Conservation (phyloP, 1,140 invertebrate genomes). For the Ctenoplectra terminalis region DNA sequence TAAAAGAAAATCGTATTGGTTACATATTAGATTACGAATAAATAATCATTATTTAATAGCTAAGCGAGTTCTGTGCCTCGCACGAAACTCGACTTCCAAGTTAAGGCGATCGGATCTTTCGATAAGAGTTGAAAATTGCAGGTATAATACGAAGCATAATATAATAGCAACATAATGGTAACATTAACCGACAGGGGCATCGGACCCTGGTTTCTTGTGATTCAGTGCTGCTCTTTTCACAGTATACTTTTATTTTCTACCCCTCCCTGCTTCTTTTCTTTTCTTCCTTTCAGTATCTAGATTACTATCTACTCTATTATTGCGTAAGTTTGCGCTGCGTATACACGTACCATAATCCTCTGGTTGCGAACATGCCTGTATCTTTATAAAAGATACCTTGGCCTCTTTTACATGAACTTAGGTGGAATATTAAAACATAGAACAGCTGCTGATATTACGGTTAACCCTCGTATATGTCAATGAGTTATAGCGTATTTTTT, state of each 20-base stretch:
- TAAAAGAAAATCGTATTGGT: no score
- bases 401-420: not conserved
- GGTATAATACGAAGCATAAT: constrained; percentile 76
- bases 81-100: constrained; percentile 42
- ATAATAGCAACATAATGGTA: constrained; percentile 79
- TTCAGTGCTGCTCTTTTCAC: constrained; percentile 79
- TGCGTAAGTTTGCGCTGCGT: constrained; percentile 12
- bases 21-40: not conserved
- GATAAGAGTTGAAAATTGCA: constrained; percentile 80
- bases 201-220: constrained; percentile 52
- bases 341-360: constrained; percentile 26
- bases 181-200: constrained; percentile 73
- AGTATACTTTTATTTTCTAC: constrained; percentile 41
- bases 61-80: not conserved
- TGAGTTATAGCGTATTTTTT: not conserved
- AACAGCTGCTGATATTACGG: constrained; percentile 8
- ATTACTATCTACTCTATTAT: constrained; percentile 67
- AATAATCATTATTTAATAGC: not conserved
- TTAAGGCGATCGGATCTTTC: constrained; percentile 72
- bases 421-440: not conserved
- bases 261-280: constrained; percentile 46
- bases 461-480: not conserved
- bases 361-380: no score
- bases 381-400: constrained; percentile 2
- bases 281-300: constrained; percentile 57